Evolutionary conservation across 2,113 vertebrate species (phyloP).

Genomic region (Turdus rufiventris): DNA sequence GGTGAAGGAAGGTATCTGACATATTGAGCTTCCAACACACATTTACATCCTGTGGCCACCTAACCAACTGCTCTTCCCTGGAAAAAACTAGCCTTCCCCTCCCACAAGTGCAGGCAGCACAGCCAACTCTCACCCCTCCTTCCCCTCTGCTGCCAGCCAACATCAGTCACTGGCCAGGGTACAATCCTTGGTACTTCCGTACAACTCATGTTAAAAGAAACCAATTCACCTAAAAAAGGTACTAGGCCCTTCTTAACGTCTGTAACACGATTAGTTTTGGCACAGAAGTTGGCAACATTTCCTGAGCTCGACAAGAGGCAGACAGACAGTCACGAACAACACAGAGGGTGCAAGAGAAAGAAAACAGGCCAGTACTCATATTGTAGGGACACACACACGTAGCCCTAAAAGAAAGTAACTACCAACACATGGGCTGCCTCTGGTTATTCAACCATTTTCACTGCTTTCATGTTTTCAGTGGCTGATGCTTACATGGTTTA

Average conservation of each 20-base stretch:
- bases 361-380: conserved; percentile 48
- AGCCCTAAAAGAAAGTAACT: neutral
- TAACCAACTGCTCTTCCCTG: neutral
- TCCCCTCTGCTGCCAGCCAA: neutral
- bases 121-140: neutral
- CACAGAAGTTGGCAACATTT: neutral
- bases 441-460: neutral
- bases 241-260: neutral
- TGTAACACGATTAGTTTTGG: neutral
- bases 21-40: neutral
- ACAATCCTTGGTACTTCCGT: neutral
- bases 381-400: neutral
- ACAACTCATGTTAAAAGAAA: neutral
- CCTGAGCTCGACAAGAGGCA: conserved; percentile 2
- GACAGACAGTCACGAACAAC: conserved; percentile 14
- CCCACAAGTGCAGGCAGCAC: neutral
- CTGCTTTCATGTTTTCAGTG: neutral
- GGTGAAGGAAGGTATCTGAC: neutral
- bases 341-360: conserved; percentile 66
- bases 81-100: neutral
- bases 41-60: neutral
- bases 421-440: neutral
- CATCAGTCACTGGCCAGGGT: neutral
- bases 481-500: neutral
- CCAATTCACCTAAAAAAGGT: neutral